Evolutionary conservation across 2,797 vertebrate species (phyloP), one percentile per base, ranked within the genome.

Genomic region (Sphenodon punctatus): DNA sequence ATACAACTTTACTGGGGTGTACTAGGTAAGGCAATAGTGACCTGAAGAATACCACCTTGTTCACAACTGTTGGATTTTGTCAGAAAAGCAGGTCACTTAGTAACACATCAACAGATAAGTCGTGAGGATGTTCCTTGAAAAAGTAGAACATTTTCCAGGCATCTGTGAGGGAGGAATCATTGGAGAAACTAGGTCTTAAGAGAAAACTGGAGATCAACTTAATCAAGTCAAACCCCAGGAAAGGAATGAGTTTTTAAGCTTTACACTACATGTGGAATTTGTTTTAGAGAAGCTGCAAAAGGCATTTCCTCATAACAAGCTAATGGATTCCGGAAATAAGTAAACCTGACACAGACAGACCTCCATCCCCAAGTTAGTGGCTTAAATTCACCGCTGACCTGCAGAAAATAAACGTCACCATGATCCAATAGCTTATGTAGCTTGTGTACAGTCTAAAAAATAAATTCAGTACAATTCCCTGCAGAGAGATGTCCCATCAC

Each of bases 401-500:
- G 22, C 43, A 48, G 6, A 48, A 6, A 1, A 6, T 7, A 12
- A 10, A 65, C 66, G 14, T 3, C 9, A 69, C 46, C 42, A 23
- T 43, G 43, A 22, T 22, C 10, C 22, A 20, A 45, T 45, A 46
- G 20, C 20, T 48, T 11, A 34, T 51, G 65, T 6, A 2, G n/a
- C n/a, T 1, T n/a, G 36, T 60, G 59, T 36, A 7, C 22, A 38
- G 41, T 0, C 41, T 32, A 14, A 53, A 46, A 46, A 23, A 4
- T 22, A 11, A 38, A 14, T 1, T 77, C 51, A 22, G 4, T 39
- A 5, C 0, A 1, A 48, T 17, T 43, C 27, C 17, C 64, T 45
- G 58, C 1, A 1, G 23, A 20, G 17, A 7, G 20, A 7, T 1
- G 10, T 30, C 32, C 38, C n/a, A 46, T 22, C 45, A 36, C 12